Percentiles rank a stretch among this genome's conserved stretches.
These are phyloP conservation scores for Andrena hattorfiana DNA, from an alignment of 2,888 invertebrate genomes.

Conservation along the genomic window DNA sequence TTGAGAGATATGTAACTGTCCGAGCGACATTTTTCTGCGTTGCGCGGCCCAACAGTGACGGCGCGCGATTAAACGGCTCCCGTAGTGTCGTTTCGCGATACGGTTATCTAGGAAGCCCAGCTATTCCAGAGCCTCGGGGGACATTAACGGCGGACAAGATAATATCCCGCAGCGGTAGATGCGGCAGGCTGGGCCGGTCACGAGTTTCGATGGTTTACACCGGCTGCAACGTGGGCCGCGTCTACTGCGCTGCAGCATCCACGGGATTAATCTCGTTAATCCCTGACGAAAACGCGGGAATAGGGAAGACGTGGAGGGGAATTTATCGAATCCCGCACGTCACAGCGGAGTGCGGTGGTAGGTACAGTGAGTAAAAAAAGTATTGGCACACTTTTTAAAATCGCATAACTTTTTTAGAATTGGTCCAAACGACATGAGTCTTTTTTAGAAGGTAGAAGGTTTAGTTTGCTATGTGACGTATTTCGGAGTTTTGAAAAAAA, in stretches of 20 bases:
- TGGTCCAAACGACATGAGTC: no score
- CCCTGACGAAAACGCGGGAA: neutral
- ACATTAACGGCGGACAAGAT: constrained; percentile 14
- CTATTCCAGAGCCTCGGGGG: constrained; percentile 2
- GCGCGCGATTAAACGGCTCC: neutral
- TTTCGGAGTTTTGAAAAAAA: no score
- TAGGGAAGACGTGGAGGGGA: neutral
- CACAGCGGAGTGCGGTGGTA: neutral
- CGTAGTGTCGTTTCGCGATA: constrained; percentile 1
- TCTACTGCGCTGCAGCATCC: neutral
- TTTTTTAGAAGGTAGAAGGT: no score
- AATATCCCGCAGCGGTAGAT: neutral
- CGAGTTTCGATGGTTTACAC: neutral
- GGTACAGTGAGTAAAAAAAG: no score
- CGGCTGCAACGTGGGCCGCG: neutral
- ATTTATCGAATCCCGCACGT: neutral
- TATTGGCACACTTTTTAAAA: no score
- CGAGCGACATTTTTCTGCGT: neutral
- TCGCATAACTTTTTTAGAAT: no score
- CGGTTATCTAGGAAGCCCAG: constrained; percentile 4
- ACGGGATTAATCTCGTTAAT: constrained; percentile 11
- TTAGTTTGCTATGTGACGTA: no score
- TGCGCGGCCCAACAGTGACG: neutral
- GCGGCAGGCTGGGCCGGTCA: neutral
- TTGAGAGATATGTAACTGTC: neutral